Conservation (phyloP, 2,113 vertebrate genomes). For the Anhinga rufa region DNA sequence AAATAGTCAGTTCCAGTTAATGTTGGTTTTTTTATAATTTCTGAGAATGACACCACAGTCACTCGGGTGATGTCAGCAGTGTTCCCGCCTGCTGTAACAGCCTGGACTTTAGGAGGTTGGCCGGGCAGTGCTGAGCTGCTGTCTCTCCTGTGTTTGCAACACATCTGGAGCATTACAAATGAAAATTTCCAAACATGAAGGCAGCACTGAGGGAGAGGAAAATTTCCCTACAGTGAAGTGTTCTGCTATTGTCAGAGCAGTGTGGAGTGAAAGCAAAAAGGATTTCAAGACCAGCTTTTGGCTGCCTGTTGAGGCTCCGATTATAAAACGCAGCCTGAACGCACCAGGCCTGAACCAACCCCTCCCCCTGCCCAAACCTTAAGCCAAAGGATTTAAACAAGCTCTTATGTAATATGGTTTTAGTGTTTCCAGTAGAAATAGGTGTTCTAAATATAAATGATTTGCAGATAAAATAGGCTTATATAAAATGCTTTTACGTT, state of each 20-base stretch:
- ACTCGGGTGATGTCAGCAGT: background rate
- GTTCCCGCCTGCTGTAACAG: background rate
- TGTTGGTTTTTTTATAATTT: background rate
- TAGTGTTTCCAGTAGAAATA: slow-evolving; percentile 55
- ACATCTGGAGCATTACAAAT: background rate
- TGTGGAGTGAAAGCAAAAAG: background rate
- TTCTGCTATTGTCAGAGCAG: background rate
- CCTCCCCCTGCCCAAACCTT: slow-evolving; percentile 31
- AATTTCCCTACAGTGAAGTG: background rate
- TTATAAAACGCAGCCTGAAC: background rate
- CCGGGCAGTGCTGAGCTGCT: background rate
- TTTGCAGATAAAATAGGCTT: slow-evolving; percentile 56
- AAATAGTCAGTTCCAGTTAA: background rate
- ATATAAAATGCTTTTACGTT: slow-evolving; percentile 37
- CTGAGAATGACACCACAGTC: background rate
- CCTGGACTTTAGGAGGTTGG: background rate
- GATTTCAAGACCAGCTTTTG: background rate
- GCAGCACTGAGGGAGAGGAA: background rate
- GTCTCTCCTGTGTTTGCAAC: background rate
- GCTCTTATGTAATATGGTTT: slow-evolving; percentile 47
- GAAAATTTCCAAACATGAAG: background rate
- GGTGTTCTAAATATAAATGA: slow-evolving; percentile 60
- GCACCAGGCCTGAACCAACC: background rate
- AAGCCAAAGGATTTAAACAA: slow-evolving; percentile 55
- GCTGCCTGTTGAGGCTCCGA: background rate